Conservation (phyloP, 2,113 vertebrate species). For the Platichthys stellatus region DNA sequence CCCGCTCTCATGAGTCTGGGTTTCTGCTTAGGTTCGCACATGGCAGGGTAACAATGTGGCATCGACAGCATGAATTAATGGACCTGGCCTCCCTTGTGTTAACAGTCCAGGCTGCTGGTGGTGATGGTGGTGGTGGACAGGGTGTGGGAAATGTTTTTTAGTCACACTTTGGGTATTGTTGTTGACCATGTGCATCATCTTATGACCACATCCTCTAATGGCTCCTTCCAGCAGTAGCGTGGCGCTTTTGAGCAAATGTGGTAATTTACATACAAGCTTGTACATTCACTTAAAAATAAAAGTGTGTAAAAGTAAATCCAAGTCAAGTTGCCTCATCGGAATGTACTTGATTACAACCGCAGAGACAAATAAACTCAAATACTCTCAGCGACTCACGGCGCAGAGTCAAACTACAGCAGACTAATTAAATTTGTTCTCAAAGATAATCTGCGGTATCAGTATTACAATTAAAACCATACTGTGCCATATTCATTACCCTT, state of each 20-base stretch:
- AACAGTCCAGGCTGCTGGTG: not conserved
- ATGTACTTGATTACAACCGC: not conserved
- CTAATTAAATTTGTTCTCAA: constrained; percentile 56
- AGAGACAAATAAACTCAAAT: constrained; percentile 17
- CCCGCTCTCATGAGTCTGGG: no score
- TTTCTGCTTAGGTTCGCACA: not conserved
- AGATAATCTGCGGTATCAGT: constrained; percentile 43
- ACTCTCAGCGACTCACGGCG: constrained; percentile 1
- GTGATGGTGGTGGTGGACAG: no score
- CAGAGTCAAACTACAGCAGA: constrained; percentile 43
- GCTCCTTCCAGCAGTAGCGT: no score
- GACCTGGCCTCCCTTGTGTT: not conserved
- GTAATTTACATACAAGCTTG: no score
- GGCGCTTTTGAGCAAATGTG: no score
- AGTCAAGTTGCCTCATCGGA: no score
- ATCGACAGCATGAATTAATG: not conserved
- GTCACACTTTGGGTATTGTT: no score
- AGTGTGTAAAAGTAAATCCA: no score
- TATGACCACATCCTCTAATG: no score
- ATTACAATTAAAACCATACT: constrained; percentile 56
- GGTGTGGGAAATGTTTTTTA: no score
- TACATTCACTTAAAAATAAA: no score
- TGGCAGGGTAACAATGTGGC: not conserved
- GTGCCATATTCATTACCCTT: constrained; percentile 54
- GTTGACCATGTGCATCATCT: no score